A percentile compares a stretch with the other conserved stretches of the same genome.
Conservation (phyloP, 2,113 vertebrate species). For the Atlantisia rogersi region DNA sequence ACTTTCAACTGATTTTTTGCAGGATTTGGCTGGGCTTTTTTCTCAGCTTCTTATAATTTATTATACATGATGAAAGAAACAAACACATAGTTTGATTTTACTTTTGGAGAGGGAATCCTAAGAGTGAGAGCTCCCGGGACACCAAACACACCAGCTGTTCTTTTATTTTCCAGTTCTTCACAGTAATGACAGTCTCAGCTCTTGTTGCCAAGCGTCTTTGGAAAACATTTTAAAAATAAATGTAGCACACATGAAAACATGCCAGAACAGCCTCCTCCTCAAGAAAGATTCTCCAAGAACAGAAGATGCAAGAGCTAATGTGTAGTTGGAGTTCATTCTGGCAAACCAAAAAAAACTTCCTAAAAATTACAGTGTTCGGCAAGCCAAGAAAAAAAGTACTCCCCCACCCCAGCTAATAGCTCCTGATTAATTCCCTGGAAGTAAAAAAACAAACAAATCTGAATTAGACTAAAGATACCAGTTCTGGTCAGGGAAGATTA, state of each 20-base stretch:
- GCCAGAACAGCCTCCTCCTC: background rate
- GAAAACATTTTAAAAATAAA: slow-evolving; percentile 41
- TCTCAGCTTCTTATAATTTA: slow-evolving; percentile 37
- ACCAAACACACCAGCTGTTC: slow-evolving; percentile 33
- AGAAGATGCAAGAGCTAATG: background rate
- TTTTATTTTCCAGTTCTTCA: background rate
- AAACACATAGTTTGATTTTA: slow-evolving; percentile 39
- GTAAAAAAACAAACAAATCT: background rate
- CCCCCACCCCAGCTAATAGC: background rate
- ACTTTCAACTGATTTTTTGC: background rate
- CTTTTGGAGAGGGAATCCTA: slow-evolving; percentile 25
- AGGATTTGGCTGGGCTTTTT: background rate
- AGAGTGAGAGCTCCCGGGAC: slow-evolving; percentile 9
- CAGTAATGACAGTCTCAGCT: background rate
- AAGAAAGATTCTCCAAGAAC: background rate
- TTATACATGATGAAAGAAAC: slow-evolving; percentile 16
- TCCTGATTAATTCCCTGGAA: background rate
- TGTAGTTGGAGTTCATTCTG: background rate
- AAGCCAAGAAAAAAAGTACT: background rate
- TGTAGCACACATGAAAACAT: background rate
- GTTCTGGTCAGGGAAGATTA: background rate
- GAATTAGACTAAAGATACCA: background rate
- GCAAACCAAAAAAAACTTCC: background rate
- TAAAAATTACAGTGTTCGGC: background rate
- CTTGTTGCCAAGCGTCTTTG: slow-evolving; percentile 5